These are phyloP conservation scores for Chlorodrepanis virens DNA, from an alignment of 2,113 vertebrate genomes.

Conservation along the genomic window DNA sequence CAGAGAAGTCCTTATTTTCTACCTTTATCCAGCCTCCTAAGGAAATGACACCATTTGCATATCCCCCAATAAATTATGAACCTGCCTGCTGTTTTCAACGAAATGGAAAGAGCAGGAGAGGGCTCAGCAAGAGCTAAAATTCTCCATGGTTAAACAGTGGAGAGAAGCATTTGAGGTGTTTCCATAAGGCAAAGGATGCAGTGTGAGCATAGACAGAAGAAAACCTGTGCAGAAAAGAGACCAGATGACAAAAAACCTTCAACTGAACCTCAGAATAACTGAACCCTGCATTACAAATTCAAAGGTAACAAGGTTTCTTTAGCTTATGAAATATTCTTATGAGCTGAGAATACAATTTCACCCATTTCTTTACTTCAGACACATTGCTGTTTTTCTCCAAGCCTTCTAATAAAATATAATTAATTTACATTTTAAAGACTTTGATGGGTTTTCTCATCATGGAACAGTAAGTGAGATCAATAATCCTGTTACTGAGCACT, in stretches of 20 bases:
- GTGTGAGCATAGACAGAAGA: background rate
- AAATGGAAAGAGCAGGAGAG: background rate
- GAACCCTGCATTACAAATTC: background rate
- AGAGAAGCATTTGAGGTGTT: background rate
- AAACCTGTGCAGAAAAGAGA: background rate
- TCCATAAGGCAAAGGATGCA: background rate
- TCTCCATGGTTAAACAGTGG: background rate
- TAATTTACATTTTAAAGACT: constrained; percentile 37
- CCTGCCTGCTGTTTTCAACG: background rate
- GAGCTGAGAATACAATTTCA: background rate
- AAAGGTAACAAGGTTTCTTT: background rate
- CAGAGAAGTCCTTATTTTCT: background rate
- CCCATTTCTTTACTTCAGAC: background rate
- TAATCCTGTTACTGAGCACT: background rate
- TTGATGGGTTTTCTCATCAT: background rate
- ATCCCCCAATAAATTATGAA: background rate
- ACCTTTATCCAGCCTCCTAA: background rate
- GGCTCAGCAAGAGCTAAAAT: background rate
- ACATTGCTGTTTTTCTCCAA: background rate
- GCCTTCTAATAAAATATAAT: background rate
- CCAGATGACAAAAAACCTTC: background rate
- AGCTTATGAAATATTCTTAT: background rate
- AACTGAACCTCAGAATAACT: background rate
- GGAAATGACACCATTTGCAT: background rate
- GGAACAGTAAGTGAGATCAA: constrained; percentile 16